Percentiles rank a stretch among this genome's conserved stretches.
phyloP scores from a whole-genome alignment of 2,113 vertebrate species.

The Girardinichthys multiradiatus region DNA sequence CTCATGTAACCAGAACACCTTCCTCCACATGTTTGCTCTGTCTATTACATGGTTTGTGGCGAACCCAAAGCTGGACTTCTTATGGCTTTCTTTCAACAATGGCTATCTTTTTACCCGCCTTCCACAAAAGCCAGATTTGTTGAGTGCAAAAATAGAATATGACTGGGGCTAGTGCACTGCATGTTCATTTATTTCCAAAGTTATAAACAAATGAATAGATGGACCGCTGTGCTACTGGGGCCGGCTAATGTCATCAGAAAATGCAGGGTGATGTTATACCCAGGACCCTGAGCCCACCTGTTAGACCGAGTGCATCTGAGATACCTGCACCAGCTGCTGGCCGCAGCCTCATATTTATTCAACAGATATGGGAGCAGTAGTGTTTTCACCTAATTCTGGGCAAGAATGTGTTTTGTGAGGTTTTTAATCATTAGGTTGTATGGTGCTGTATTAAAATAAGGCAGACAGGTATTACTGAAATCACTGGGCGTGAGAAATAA shows the following conservation, averaged over 20 bases:
- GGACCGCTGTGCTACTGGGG: too few species aligned
- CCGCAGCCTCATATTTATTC: constrained; percentile 2
- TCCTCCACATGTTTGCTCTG: neutral
- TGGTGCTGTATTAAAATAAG: constrained; percentile 1
- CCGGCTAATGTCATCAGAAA: too few species aligned
- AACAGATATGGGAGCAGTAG: neutral
- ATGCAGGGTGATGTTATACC: neutral
- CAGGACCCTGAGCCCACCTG: neutral
- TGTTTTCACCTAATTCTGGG: constrained; percentile 2
- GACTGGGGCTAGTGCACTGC: too few species aligned
- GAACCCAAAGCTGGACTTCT: too few species aligned
- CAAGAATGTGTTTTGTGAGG: neutral
- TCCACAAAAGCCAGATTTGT: too few species aligned
- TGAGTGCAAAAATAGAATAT: too few species aligned
- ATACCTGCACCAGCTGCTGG: neutral
- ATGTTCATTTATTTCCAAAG: neutral
- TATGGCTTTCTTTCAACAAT: too few species aligned
- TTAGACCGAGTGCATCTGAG: constrained; percentile 4
- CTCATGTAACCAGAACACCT: too few species aligned
- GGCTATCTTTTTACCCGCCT: too few species aligned
- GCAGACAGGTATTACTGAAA: neutral
- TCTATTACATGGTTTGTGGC: neutral
- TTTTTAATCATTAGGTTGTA: neutral
- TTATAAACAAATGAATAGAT: neutral
- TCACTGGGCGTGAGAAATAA: constrained; percentile 1